Evolutionary conservation across 2,888 invertebrate species (phyloP).

Genomic region (Linnaemya vulpina): DNA sequence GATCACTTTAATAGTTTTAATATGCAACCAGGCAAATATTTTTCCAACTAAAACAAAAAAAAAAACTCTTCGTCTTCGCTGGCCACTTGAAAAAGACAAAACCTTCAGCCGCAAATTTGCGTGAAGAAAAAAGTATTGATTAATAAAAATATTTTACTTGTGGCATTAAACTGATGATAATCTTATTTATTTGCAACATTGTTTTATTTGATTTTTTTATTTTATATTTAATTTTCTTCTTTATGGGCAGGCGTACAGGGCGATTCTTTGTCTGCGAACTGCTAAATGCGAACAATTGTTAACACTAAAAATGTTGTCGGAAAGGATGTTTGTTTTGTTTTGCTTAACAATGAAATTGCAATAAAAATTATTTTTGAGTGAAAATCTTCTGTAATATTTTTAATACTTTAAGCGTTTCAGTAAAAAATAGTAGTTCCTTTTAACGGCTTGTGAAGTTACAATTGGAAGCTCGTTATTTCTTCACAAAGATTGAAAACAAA

Average conservation of each 20-base stretch:
- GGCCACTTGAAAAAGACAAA: neutral
- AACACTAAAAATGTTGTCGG: neutral
- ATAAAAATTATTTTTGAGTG: neutral
- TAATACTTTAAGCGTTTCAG: too few relatives aligned
- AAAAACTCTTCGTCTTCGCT: neutral
- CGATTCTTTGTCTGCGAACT: neutral
- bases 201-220: conserved; percentile 19
- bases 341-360: neutral
- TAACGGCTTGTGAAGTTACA: too few relatives aligned
- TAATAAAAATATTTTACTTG: conserved; percentile 41
- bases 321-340: neutral
- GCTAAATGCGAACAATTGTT: conserved; percentile 4
- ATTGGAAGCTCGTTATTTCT: too few relatives aligned
- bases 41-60: conserved; percentile 12
- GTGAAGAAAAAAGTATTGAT: conserved; percentile 22
- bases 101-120: conserved; percentile 37
- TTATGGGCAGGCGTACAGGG: neutral
- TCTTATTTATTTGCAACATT: conserved; percentile 49
- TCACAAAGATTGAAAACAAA: too few relatives aligned
- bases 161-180: conserved; percentile 43
- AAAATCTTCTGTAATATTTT: too few relatives aligned
- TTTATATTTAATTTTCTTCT: too few relatives aligned
- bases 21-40: conserved; percentile 46
- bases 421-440: too few relatives aligned
- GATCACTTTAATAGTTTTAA: conserved; percentile 44